Conservation (phyloP, 2,113 vertebrate species). For the Lampris megalopsis region DNA sequence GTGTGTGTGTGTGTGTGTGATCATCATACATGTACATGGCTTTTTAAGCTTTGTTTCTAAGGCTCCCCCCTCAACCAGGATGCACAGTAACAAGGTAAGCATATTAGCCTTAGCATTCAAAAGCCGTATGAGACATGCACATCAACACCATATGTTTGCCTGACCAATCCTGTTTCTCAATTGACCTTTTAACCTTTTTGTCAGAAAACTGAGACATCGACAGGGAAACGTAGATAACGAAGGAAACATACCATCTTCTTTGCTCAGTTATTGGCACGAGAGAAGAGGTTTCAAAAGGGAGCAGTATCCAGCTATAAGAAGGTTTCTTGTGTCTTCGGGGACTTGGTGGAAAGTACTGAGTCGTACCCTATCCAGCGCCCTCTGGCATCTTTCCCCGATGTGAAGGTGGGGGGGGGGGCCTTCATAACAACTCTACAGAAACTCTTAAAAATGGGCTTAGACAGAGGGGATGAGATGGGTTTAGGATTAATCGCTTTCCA, state of each 20-base stretch:
- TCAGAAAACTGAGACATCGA: neutral
- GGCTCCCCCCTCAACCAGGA: neutral
- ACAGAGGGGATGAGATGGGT: slow-evolving; percentile 37
- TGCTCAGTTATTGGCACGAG: neutral
- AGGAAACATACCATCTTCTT: neutral
- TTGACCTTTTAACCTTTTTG: slow-evolving; percentile 57
- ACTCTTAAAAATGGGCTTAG: slow-evolving; percentile 40
- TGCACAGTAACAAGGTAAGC: slow-evolving; percentile 58
- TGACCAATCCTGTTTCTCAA: slow-evolving; percentile 58
- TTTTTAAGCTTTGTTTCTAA: slow-evolving; percentile 35
- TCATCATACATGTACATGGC: slow-evolving; percentile 1
- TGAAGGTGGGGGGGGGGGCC: slow-evolving; percentile 22
- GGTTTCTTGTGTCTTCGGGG: neutral
- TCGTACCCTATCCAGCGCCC: no score
- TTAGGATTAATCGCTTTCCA: slow-evolving; percentile 54
- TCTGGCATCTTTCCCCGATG: slow-evolving; percentile 8
- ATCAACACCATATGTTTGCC: slow-evolving; percentile 63
- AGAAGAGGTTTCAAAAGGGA: neutral
- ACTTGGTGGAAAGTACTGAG: neutral
- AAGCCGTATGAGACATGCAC: slow-evolving; percentile 16
- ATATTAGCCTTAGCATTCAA: slow-evolving; percentile 66
- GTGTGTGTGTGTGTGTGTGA: no score
- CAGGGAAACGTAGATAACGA: neutral
- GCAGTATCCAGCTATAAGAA: no score
- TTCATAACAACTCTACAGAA: slow-evolving; percentile 19